Percentiles rank a stretch among this genome's conserved stretches.
Conservation (phyloP, 2,797 vertebrate genomes). For the Liasis olivaceus region DNA sequence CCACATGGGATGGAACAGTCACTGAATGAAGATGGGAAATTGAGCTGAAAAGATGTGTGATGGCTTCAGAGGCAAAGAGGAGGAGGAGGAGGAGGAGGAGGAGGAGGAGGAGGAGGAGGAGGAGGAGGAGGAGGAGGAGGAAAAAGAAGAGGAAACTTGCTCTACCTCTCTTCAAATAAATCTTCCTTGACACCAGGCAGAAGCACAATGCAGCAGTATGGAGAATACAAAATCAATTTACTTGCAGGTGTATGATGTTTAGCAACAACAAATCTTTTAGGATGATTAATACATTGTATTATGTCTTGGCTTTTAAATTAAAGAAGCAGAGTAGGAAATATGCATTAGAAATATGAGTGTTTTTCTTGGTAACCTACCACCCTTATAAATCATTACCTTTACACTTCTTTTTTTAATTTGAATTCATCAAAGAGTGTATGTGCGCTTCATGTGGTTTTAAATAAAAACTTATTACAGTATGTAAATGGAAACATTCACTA, state of each 20-base stretch:
- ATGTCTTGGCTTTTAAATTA: slow-evolving; percentile 62
- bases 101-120: neutral
- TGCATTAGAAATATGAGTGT: slow-evolving; percentile 53
- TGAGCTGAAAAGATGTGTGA: neutral
- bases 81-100: neutral
- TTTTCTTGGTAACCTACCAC: slow-evolving; percentile 53
- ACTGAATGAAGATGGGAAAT: neutral
- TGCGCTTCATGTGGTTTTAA: slow-evolving; percentile 58
- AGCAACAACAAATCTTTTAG: slow-evolving; percentile 59
- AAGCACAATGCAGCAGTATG: neutral
- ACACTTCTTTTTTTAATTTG: slow-evolving; percentile 61
- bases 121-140: neutral
- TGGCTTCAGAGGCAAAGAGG: slow-evolving; percentile 22
- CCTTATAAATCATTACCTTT: slow-evolving; percentile 57
- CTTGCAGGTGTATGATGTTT: slow-evolving; percentile 53
- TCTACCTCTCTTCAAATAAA: slow-evolving; percentile 36
- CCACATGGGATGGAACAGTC: neutral
- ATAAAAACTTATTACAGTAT: slow-evolving; percentile 54
- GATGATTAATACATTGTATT: slow-evolving; percentile 63
- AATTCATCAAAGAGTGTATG: slow-evolving; percentile 56
- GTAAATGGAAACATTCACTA: slow-evolving; percentile 49
- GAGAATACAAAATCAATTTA: slow-evolving; percentile 42
- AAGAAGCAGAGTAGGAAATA: slow-evolving; percentile 52
- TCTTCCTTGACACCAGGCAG: slow-evolving; percentile 24
- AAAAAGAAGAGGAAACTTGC: slow-evolving; percentile 18